Conservation (phyloP, 2,797 vertebrate genomes). For the Heterohyrax brucei region DNA sequence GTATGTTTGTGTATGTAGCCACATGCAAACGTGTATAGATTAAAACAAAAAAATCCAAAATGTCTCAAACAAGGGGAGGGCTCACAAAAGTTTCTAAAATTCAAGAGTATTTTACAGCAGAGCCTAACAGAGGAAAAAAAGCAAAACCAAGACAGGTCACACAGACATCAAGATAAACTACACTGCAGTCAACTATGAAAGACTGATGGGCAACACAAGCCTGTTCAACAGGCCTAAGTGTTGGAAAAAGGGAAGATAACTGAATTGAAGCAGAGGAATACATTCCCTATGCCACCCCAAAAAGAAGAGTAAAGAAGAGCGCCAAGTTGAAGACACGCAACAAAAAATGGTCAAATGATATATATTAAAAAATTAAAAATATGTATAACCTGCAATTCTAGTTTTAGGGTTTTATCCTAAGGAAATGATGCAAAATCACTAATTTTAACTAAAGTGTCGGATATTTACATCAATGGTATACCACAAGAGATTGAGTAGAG, state of each 20-base stretch:
- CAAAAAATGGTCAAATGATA: background rate
- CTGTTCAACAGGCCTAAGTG: background rate
- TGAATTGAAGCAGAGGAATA: slow-evolving; percentile 25
- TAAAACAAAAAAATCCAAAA: background rate
- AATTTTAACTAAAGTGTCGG: slow-evolving; percentile 20
- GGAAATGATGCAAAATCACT: background rate
- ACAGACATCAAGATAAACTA: slow-evolving; percentile 33
- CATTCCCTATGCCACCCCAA: background rate
- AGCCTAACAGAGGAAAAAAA: slow-evolving; percentile 55
- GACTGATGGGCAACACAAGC: background rate
- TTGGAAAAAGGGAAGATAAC: slow-evolving; percentile 12
- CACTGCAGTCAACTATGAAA: background rate
- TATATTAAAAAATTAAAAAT: background rate
- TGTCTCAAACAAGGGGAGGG: background rate
- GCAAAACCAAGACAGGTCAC: background rate
- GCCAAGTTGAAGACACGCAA: slow-evolving; percentile 27
- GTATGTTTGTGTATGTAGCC: background rate
- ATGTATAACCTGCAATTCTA: background rate
- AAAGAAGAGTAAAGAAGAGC: slow-evolving; percentile 26
- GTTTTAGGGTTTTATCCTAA: slow-evolving; percentile 33
- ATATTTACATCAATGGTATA: slow-evolving; percentile 37
- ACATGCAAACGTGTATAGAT: background rate
- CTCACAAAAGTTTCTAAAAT: slow-evolving; percentile 37
- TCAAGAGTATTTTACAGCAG: background rate
- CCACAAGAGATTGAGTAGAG: background rate